Base-by-base conservation (phyloP, 1,140 invertebrate species). In the Lordiphosa mommai region DNA sequence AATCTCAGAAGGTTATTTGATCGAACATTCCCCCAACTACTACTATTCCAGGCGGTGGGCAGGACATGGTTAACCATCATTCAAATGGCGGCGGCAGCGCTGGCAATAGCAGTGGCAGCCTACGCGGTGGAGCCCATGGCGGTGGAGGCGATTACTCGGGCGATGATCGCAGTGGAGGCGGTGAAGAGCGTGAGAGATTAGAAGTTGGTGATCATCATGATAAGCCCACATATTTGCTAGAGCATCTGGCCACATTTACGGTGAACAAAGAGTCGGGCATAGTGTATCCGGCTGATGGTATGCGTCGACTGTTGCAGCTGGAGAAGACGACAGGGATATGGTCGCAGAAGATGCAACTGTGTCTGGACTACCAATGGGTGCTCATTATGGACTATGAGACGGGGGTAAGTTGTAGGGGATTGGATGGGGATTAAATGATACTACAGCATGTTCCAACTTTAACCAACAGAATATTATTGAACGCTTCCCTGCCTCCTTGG, bases 161-260 rank as follows among this genome's bases (percentile, higher is more conserved):
- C 1, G 88, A 89, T 40, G 88, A 89, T 56, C 79, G 86, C 4
- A 88, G 77, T 34, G 82, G 72, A 16, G 80, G 72, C 7, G 87
- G 76, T 17, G 87, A 87, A 27, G 86, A 87, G 41, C 61, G 86
- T 8, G 86, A 88, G 12, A 56, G 86, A n/a, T 36, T 67, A 9
- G 79, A 87, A 4, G 65, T 56, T 12, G 79, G 86, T 6, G 65
- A 59, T 12, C 85, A 87, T 30, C 70, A 92, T 65, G 92, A 93
- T 77, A 93, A 93, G 79, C 93, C 95, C 8, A 93, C 93, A 2
- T 98, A 98, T 88, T 91, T 95, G 52, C 94, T 99, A 88, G 98
- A 99, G 89, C 98, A 99, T 91, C 92, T 99, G 89, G 98, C 98
- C 37, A 99, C 98, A 10, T 99, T 99, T 90, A 97, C 96, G 1